phyloP scores from a whole-genome alignment of 2,888 invertebrate species.

The Pollenia amentaria region DNA sequence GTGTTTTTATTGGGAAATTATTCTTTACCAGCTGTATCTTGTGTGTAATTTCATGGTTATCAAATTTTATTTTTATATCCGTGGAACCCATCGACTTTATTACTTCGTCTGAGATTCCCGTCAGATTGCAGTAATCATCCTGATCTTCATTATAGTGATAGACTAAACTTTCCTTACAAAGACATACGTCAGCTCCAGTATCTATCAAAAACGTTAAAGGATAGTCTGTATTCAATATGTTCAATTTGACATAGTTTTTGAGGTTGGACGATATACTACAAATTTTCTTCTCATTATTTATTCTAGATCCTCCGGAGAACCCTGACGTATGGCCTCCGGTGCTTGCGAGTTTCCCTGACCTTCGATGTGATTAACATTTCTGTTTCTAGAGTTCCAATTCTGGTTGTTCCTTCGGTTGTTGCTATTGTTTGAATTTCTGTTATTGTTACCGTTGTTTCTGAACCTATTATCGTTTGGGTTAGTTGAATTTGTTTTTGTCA shows the following conservation, averaged over 20 bases:
- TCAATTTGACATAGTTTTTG: conserved; percentile 29
- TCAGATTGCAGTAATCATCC: conserved; percentile 28
- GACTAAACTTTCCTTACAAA: conserved; percentile 39
- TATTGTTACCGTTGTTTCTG: neutral
- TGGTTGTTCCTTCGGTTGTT: neutral
- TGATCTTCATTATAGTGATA: conserved; percentile 22
- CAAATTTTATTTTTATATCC: conserved; percentile 15
- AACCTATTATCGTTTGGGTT: neutral
- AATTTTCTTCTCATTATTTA: conserved; percentile 7
- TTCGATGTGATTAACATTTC: neutral
- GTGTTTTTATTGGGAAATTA: conserved; percentile 47
- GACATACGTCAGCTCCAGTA: conserved; percentile 41
- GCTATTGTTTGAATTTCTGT: neutral
- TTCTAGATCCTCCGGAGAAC: conserved; percentile 6
- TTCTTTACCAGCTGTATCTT: conserved; percentile 36
- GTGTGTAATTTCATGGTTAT: neutral
- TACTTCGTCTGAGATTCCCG: conserved; percentile 31
- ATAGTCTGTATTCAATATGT: neutral
- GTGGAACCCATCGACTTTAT: conserved; percentile 35
- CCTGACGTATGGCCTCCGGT: conserved; percentile 12
- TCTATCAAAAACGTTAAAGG: conserved; percentile 25
- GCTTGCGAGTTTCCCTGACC: conserved; percentile 13
- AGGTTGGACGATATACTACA: conserved; percentile 10
- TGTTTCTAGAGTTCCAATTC: neutral
- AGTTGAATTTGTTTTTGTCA: neutral